Base-by-base conservation (phyloP, 2,797 vertebrate species). In the Anguilla obscura region DNA sequence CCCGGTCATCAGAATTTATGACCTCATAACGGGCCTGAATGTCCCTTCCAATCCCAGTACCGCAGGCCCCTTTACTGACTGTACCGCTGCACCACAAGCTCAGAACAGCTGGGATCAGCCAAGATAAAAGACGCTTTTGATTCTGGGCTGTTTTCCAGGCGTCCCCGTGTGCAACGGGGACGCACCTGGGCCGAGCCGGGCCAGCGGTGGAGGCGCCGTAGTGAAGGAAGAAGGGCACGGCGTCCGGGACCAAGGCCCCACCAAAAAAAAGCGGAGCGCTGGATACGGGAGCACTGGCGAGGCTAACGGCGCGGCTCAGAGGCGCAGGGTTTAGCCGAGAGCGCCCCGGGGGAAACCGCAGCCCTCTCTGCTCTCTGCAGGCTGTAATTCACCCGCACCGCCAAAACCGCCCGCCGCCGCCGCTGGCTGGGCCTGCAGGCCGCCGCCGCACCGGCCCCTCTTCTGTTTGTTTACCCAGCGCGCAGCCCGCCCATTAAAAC, bases 381-480 rank as follows among this genome's bases (percentile, higher is more conserved):
- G 94, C 94, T 96, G 95, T 96, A 96, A 96, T 96, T 96, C 92
- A 93, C 90, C 79, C 91, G 94, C 91, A 93, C 96, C 95, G 94
- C 95, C 92, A 94, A 97, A 96, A 96, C 96, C 95, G 3, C 95
- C 74, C 71, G 86, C 91, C 91, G 92, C 93, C 93, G 93, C 92
- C 86, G 84, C 89, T 89, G 74, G 84, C 50, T 71, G 36, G 24
- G 21, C 21, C 48, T 82, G 90, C 88, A 94, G 93, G 93, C 91
- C 85, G 91, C 93, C 21, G 93, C 93, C 92, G 89, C 92, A 90
- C 95, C 95, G 94, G 94, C 94, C 93, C 94, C 91, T 90, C 93
- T 69, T 93, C 94, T 94, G 95, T 96, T 96, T 96, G 96, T 96
- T 96, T 95, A 95, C 93, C 93, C 94, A 94, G 92, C 94, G 94